Evolutionary conservation across 2,797 vertebrate species (phyloP), one percentile per base, ranked within the genome.

Genomic region (Phylloscopus collybita): DNA sequence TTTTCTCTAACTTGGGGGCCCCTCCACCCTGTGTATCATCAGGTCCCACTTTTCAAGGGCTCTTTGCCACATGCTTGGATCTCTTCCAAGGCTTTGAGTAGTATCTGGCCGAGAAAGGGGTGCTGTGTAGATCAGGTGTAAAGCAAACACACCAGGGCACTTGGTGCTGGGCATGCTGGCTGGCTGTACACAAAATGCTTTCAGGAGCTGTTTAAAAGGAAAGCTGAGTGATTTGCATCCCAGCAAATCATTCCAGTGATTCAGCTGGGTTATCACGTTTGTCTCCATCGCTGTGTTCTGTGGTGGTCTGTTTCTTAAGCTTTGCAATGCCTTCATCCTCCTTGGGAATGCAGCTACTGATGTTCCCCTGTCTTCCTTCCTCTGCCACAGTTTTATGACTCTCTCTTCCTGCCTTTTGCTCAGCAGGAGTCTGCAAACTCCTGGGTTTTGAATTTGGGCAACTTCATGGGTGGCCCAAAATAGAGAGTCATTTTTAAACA

Each of bases 401-500:
- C 56, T 70, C 32, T 90, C 86, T 95, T 94, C 90, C 83, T 95
- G 90, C 42, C 74, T 86, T 75, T 81, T 71, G 64, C 90, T 89
- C 80, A 61, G 73, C 8, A 13, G 95, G 87, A 95, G 76, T 20
- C 80, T 82, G 65, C 67, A n/a, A 87, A 29, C 44, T 92, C 83
- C 80, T 69, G 83, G 89, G 84, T 57, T 53, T 92, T 88, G 42
- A 86, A 66, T 54, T 91, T 88, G 81, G 89, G 87, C 25, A 57
- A 23, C 87, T 96, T 88, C 86, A 71, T 96, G 94, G 88, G 96
- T 97, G 94, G 91, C 67, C 94, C 53, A 69, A 80, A 95, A 88
- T 51, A 88, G 57, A 69, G 74, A 71, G 53, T 81, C 1, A 0
- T 88, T 94, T 93, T 70, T 53, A 74, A 91, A 90, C 36, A 75